These are phyloP conservation scores for Drymodes brunneopygia DNA, from an alignment of 2,113 vertebrate genomes.

Conservation along the genomic window DNA sequence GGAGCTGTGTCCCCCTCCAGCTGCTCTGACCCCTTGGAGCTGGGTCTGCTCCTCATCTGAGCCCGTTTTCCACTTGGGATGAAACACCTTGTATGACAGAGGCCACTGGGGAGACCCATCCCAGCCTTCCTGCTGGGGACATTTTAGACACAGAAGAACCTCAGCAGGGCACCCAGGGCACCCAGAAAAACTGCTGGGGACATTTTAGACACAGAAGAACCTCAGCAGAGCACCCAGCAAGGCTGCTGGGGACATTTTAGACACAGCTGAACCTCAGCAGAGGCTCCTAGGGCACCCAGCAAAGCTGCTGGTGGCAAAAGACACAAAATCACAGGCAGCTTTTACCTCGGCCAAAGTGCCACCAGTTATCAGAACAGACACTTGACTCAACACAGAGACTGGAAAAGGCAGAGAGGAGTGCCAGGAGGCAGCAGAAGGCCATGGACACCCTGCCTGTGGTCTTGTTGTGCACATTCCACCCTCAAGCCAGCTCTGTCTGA, in stretches of 20 bases:
- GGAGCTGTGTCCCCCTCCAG: background rate
- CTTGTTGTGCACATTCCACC: conserved; percentile 26
- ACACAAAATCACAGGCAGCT: background rate
- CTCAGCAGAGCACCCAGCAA: too few relatives aligned
- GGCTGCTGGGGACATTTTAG: too few relatives aligned
- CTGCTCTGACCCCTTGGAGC: background rate
- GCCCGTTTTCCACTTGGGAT: background rate
- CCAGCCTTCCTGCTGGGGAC: background rate
- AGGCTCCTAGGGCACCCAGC: too few relatives aligned
- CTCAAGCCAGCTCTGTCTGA: conserved; percentile 16
- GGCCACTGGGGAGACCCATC: background rate
- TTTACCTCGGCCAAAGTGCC: background rate
- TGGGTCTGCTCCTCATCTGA: background rate
- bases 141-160: background rate
- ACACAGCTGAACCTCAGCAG: too few relatives aligned
- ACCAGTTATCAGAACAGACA: background rate
- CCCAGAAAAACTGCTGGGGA: background rate
- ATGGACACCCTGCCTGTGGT: conserved; percentile 1
- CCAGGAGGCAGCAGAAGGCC: background rate
- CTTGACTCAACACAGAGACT: background rate
- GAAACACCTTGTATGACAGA: background rate
- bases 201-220: background rate
- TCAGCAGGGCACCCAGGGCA: background rate
- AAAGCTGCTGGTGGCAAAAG: background rate
- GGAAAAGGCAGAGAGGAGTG: background rate